Evolutionary conservation across 1,140 invertebrate species (phyloP).

Genomic region (Hylaeus volcanicus): DNA sequence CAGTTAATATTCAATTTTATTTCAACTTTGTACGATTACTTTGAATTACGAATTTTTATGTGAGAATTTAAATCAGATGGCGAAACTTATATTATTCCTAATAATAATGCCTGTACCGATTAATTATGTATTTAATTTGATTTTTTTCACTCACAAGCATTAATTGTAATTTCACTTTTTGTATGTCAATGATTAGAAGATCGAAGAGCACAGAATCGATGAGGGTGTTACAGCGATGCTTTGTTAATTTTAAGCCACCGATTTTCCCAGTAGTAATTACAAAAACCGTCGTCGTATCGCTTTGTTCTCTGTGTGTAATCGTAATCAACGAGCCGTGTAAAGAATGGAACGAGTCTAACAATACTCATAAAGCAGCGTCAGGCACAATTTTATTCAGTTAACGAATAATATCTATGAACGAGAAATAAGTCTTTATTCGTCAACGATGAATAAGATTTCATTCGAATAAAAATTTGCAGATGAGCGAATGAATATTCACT

Average conservation of each 20-base stretch:
- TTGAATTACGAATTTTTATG: no score
- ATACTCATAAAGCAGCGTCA: neutral
- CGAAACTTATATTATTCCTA: no score
- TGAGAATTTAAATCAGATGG: no score
- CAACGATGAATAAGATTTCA: neutral
- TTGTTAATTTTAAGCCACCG: conserved; percentile 11
- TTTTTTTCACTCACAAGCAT: no score
- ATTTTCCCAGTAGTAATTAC: neutral
- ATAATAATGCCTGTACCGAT: no score
- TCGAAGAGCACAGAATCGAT: neutral
- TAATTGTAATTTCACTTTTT: neutral
- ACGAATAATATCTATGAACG: neutral
- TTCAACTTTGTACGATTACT: no score
- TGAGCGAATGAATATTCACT: no score
- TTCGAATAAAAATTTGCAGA: neutral
- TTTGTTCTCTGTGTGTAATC: conserved; percentile 19
- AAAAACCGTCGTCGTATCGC: neutral
- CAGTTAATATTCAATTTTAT: no score
- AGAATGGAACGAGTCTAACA: neutral
- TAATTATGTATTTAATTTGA: no score
- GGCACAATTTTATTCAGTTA: conserved; percentile 4
- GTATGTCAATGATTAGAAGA: neutral
- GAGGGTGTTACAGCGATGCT: neutral
- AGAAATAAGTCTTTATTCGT: neutral
- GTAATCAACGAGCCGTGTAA: neutral